These are phyloP conservation scores for Himalopsyche tibetana DNA, from an alignment of 2,888 invertebrate genomes.

Conservation along the genomic window DNA sequence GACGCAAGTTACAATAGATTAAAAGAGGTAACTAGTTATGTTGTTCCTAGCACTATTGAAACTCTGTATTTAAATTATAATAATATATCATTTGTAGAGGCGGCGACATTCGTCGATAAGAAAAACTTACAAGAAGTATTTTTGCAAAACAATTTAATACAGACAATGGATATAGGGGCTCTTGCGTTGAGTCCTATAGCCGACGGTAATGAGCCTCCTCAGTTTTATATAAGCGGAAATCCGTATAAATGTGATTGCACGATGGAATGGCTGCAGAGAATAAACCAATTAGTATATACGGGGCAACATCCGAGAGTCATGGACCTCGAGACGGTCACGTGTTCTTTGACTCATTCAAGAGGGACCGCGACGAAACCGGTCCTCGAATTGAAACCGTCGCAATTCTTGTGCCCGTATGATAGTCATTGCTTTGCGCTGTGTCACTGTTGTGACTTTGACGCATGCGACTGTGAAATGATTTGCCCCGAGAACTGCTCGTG, in stretches of 20 bases:
- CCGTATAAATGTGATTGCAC: conserved; percentile 91
- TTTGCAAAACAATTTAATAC: conserved; percentile 85
- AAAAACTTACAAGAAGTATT: conserved; percentile 84
- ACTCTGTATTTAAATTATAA: conserved; percentile 86
- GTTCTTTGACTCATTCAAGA: conserved; percentile 83
- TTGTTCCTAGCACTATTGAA: conserved; percentile 84
- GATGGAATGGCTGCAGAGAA: conserved; percentile 90
- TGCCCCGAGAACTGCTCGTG: conserved; percentile 91
- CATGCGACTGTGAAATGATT: conserved; percentile 94
- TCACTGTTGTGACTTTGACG: conserved; percentile 92
- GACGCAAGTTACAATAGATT: conserved; percentile 86
- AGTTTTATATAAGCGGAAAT: conserved; percentile 89
- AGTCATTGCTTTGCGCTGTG: conserved; percentile 91
- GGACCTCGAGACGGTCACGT: conserved; percentile 87
- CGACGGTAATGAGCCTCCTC: conserved; percentile 83
- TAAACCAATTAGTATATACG: conserved; percentile 86
- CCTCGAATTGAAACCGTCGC: conserved; percentile 83
- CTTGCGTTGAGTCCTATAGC: conserved; percentile 82
- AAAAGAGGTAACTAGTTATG: conserved; percentile 80
- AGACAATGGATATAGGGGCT: conserved; percentile 84
- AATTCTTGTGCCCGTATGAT: conserved; percentile 89
- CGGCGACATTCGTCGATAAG: conserved; percentile 84
- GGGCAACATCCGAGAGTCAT: conserved; percentile 87
- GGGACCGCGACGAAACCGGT: conserved; percentile 84
- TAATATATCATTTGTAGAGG: conserved; percentile 81